Evolutionary conservation across 2,888 invertebrate species (phyloP), one percentile per base, ranked within the genome.

Genomic region (Prenolepis imparis): DNA sequence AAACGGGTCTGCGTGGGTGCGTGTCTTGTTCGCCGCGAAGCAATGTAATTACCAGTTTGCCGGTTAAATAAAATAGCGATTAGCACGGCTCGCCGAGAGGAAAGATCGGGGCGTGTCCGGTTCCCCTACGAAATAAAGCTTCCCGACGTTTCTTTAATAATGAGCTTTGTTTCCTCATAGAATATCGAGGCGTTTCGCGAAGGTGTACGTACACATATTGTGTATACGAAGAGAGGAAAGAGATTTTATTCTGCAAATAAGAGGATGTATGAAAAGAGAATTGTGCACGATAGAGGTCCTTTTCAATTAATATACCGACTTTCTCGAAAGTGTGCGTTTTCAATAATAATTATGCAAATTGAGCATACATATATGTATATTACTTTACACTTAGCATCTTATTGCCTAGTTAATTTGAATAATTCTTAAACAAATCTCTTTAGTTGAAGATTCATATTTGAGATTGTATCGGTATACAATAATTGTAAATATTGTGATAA

Each of bases 21-120:
- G 61, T 61, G 41, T 73, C 73, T 73, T 41, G 61, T 73, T 73
- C 59, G 15, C 5, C 18, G 28, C 4, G 41, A 73, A 44, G 61
- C 61, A 24, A 59, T 36, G 28, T 61, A 73, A 73, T 73, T 73
- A n/a, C 28, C 41, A 44, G 73, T 61, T 73, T 44, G 61, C 41
- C 15, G 8, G 59, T 15, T 73, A 73, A 73, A 73, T 73, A 73
- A 73, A 73, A 73, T 61, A 73, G 61, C 41, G 73, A 73, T 73
- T 73, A 73, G 41, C 39, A 21, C 41, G 41, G 41, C 15, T 21
- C 55, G 36, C 55, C 41, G 28, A 24, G 73, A 61, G 73, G 28
- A 59, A 73, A 41, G 59, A 41, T 41, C 24, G 73, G 41, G 73
- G 73, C 73, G 73, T 73, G 59, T 28, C 59, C 73, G 59, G 28